Conservation (phyloP, 2,888 invertebrate species). For the Pammene aurita region DNA sequence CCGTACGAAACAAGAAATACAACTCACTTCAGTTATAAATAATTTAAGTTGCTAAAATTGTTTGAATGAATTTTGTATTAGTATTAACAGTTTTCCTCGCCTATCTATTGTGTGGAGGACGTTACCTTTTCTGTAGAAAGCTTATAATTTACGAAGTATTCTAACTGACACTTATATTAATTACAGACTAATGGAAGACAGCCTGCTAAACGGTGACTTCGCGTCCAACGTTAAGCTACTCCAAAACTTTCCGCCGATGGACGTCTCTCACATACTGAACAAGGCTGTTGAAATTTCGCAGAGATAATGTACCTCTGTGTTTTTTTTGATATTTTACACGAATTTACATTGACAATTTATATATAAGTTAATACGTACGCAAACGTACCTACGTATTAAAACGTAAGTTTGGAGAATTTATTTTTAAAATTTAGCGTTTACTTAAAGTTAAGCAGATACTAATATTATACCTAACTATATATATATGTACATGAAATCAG, state of each 20-base stretch:
- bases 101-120: too few relatives aligned
- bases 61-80: too few relatives aligned
- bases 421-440: constrained; percentile 12
- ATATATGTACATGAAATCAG: too few relatives aligned
- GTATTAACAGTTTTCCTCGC: too few relatives aligned
- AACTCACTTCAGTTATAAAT: too few relatives aligned
- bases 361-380: too few relatives aligned
- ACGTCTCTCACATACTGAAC: constrained; percentile 91
- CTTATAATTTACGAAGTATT: background rate
- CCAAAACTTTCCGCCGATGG: constrained; percentile 95
- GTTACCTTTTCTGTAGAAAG: too few relatives aligned
- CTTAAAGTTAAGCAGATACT: constrained; percentile 2
- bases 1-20: too few relatives aligned
- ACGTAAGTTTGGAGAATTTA: constrained; percentile 27
- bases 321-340: constrained; percentile 25
- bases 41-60: too few relatives aligned
- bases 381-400: too few relatives aligned
- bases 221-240: constrained; percentile 96
- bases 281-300: constrained; percentile 88
- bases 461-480: background rate
- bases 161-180: background rate
- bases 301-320: constrained; percentile 29
- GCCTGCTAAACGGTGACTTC: constrained; percentile 94
- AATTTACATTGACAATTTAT: constrained; percentile 23
- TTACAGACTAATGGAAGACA: constrained; percentile 90